A percentile compares a stretch with the other conserved stretches of the same genome.
phyloP scores from a whole-genome alignment of 2,888 invertebrate species.

The Oscheius myriophilus region DNA sequence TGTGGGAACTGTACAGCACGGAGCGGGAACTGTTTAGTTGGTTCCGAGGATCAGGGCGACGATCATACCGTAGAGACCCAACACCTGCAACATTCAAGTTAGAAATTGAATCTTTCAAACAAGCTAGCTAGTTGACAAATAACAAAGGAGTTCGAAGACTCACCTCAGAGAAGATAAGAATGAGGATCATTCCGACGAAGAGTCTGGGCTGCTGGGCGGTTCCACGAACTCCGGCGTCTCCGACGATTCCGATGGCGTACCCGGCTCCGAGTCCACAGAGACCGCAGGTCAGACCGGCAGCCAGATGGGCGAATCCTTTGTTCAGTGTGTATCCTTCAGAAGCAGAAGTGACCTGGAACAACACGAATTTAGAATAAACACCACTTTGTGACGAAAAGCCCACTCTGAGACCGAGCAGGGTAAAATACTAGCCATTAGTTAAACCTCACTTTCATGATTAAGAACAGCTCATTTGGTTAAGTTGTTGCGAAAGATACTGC shows the following conservation, averaged over 20 bases:
- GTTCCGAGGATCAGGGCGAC: constrained; percentile 99
- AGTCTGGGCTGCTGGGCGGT: constrained; percentile 97
- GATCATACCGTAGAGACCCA: constrained; percentile 99
- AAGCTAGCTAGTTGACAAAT: neutral
- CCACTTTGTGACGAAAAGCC: no score
- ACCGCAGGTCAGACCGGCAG: constrained; percentile 94
- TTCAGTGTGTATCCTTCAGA: constrained; percentile 51
- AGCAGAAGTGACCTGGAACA: constrained; percentile 38
- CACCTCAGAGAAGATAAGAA: constrained; percentile 99
- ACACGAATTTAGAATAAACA: constrained; percentile 1
- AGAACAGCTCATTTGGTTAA: no score
- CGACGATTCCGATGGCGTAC: constrained; percentile 99
- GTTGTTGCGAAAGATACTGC: no score
- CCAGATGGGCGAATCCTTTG: constrained; percentile 90
- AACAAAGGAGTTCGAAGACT: neutral
- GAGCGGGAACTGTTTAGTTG: constrained; percentile 72
- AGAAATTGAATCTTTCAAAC: neutral
- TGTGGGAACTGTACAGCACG: constrained; percentile 17
- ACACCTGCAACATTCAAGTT: constrained; percentile 67
- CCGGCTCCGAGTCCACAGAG: constrained; percentile 97
- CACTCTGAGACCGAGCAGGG: no score
- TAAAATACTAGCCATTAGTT: no score
- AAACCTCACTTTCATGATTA: no score
- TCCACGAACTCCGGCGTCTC: constrained; percentile 83
- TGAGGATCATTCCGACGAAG: constrained; percentile 90